Evolutionary conservation across 30 jellyfish, hydroid and myxozoan genomes (phyloP).

Genomic region (Clytia hemisphaerica): DNA sequence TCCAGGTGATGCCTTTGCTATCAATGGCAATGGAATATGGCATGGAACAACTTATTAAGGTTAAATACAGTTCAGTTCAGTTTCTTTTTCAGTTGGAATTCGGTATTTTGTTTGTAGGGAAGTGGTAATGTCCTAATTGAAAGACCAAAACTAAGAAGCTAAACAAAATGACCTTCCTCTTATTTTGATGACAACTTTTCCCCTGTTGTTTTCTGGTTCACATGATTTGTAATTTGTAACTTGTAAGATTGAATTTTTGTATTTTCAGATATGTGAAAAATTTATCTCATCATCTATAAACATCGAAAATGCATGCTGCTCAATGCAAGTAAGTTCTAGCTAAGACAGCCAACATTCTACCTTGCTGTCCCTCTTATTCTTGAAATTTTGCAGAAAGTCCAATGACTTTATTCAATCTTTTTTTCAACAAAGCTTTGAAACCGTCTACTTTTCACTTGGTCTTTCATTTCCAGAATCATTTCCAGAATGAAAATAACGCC

Average conservation of each 20-base stretch:
- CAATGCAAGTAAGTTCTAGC: conserved; percentile 31
- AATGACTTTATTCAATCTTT: no score
- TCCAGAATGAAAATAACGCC: no score
- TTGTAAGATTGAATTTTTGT: background rate
- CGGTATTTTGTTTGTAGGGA: no score
- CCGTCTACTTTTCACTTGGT: background rate
- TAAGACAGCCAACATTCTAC: no score
- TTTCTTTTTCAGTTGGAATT: background rate
- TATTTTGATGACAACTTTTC: background rate
- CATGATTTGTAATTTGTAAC: background rate
- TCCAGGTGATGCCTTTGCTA: conserved; percentile 40
- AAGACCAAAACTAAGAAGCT: no score
- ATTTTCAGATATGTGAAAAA: conserved; percentile 42
- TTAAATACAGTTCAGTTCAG: background rate
- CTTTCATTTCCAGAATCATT: no score
- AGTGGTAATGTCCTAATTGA: no score
- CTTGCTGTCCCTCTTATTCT: no score
- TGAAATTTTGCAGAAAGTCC: no score
- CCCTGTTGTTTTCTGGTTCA: background rate
- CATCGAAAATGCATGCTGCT: conserved; percentile 43
- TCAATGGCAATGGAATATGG: conserved; percentile 49
- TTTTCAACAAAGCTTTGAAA: background rate
- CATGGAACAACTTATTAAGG: conserved; percentile 37
- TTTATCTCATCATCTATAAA: conserved; percentile 26
- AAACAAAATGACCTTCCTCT: no score